These are phyloP conservation scores for Neopipo cinnamomea DNA, from an alignment of 2,113 vertebrate species.

Conservation along the genomic window DNA sequence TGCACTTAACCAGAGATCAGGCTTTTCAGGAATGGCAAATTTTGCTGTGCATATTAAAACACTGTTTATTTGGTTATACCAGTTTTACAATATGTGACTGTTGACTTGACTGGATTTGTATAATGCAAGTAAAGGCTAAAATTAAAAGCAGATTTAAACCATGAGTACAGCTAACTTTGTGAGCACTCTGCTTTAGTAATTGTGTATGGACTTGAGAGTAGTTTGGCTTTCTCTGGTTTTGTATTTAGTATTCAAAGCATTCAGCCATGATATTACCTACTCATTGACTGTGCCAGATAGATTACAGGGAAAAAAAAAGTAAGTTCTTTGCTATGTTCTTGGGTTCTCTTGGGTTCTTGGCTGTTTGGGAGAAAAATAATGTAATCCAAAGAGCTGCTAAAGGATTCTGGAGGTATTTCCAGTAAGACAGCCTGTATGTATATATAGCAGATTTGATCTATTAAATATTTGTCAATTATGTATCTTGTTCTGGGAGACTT, in stretches of 20 bases:
- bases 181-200: neutral
- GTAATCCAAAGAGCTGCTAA: neutral
- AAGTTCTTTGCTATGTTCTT: neutral
- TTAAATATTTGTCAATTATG: neutral
- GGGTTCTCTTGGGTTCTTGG: neutral
- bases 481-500: neutral
- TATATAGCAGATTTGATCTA: neutral
- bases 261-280: neutral
- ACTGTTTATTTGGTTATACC: neutral
- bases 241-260: neutral
- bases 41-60: neutral
- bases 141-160: neutral
- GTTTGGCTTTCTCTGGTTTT: neutral
- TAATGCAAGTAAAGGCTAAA: neutral
- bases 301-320: neutral
- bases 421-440: neutral
- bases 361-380: neutral
- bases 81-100: neutral
- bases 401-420: neutral
- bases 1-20: neutral
- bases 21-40: constrained; percentile 14
- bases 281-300: neutral
- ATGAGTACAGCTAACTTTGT: neutral
- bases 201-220: neutral
- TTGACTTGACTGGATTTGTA: neutral